Evolutionary conservation across 2,113 vertebrate species (phyloP), one percentile per base, ranked within the genome.

Genomic region (Alosa alosa): DNA sequence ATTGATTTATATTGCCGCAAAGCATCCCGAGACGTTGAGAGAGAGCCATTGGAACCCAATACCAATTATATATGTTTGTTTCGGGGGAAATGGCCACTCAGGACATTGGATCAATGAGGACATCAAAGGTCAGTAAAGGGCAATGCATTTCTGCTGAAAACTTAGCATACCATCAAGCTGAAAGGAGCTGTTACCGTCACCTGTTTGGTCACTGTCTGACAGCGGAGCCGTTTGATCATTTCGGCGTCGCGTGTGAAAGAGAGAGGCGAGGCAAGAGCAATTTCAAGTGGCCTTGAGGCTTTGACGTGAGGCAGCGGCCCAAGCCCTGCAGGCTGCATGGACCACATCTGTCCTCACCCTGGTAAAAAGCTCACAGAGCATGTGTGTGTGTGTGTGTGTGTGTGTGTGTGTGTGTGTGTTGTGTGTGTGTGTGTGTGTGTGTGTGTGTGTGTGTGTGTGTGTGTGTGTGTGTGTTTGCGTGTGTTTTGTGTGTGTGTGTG

Each of bases 11-110:
- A 95, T 95, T 91, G 91, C 93, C 89, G 91, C 91, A 94, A 93
- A 94, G 92, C 90, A 92, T 94, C 91, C 90, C 86, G 85, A 91
- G 94, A 95, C 94, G 90, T 91, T 88, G 88, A 92, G 87, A 92
- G 91, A 94, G 91, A 92, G 90, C 90, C 93, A 95, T 92, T 92
- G 94, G 93, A 95, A 94, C 94, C 94, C 93, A 91, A 95, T 95
- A 94, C 92, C 94, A 94, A 95, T 94, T 95, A 94, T 93, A 94
- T 94, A 92, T 94, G 94, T 96, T 95, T 95, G 93, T 95, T 95
- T 95, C 93, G 92, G 89, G 91, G 91, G 93, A 94, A 93, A 94
- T 90, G 92, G 94, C 92, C 92, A 92, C 94, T 93, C 91, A 93
- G 91, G 92, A 92, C 91, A 87, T 84, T 50, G 90, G 94, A 95